These are phyloP conservation scores for Drosophila putrida DNA, from an alignment of 2,888 invertebrate species.

Conservation along the genomic window DNA sequence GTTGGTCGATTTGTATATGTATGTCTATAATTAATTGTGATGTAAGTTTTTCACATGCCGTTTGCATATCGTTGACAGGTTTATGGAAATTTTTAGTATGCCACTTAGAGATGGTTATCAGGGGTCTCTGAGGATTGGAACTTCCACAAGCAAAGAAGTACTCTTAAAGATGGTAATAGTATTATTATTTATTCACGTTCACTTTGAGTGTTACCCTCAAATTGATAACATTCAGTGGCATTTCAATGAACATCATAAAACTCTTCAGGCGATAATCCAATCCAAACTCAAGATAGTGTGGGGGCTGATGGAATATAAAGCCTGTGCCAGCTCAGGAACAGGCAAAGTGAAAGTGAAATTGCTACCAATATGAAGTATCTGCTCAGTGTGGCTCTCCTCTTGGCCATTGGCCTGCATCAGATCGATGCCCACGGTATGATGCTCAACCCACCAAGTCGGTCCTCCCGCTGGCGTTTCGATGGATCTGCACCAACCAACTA, in stretches of 20 bases:
- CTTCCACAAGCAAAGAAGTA: neutral
- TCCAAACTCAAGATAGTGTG: constrained; percentile 36
- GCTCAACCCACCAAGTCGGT: constrained; percentile 86
- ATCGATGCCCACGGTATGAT: constrained; percentile 86
- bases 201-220: constrained; percentile 12
- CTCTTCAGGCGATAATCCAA: constrained; percentile 53
- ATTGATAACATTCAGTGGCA: constrained; percentile 36
- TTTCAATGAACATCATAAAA: constrained; percentile 63
- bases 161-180: constrained; percentile 34
- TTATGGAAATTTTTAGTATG: constrained; percentile 51
- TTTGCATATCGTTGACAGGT: constrained; percentile 29
- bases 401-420: constrained; percentile 61
- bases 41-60: constrained; percentile 15
- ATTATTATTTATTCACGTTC: constrained; percentile 25
- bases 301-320: constrained; percentile 34
- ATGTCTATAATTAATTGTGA: constrained; percentile 14
- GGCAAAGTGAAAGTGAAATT: constrained; percentile 67
- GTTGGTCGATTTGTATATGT: constrained; percentile 2
- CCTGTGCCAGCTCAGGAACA: constrained; percentile 1
- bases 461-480: constrained; percentile 87
- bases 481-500: constrained; percentile 86
- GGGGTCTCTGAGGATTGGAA: constrained; percentile 12
- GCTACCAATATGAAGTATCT: constrained; percentile 56
- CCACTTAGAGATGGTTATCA: constrained; percentile 57
- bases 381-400: constrained; percentile 48